Evolutionary conservation across 2,113 vertebrate species (phyloP).

Genomic region (Falcunculus frontatus): DNA sequence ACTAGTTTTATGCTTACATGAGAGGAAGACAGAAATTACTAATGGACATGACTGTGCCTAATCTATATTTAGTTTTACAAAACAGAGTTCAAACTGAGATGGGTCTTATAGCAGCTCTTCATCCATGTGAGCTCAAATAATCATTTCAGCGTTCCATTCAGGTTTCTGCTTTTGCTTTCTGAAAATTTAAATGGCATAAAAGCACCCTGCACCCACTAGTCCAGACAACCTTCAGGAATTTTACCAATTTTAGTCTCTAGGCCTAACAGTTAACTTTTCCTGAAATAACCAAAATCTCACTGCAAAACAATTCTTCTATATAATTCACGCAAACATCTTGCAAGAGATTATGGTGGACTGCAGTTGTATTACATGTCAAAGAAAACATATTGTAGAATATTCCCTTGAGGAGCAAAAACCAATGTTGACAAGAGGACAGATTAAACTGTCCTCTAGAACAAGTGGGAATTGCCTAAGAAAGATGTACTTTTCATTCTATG

Average conservation of each 20-base stretch:
- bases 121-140: neutral
- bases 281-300: constrained; percentile 13
- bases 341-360: neutral
- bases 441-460: neutral
- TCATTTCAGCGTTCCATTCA: neutral
- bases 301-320: neutral
- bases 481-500: neutral
- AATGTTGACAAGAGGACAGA: neutral
- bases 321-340: neutral
- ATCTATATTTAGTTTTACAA: constrained; percentile 64
- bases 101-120: neutral
- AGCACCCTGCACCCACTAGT: neutral
- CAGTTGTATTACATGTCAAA: neutral
- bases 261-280: neutral
- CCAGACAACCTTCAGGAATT: neutral
- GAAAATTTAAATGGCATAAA: neutral
- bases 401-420: neutral
- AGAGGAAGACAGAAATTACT: constrained; percentile 58
- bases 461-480: neutral
- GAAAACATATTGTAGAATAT: neutral
- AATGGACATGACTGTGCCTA: constrained; percentile 60
- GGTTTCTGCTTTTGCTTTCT: neutral
- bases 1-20: constrained; percentile 60
- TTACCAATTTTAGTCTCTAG: neutral
- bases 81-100: neutral